Percentiles rank a stretch among this genome's conserved stretches.
Evolutionary conservation across 2,113 vertebrate species (phyloP).

Genomic region (Pongo pygmaeus): DNA sequence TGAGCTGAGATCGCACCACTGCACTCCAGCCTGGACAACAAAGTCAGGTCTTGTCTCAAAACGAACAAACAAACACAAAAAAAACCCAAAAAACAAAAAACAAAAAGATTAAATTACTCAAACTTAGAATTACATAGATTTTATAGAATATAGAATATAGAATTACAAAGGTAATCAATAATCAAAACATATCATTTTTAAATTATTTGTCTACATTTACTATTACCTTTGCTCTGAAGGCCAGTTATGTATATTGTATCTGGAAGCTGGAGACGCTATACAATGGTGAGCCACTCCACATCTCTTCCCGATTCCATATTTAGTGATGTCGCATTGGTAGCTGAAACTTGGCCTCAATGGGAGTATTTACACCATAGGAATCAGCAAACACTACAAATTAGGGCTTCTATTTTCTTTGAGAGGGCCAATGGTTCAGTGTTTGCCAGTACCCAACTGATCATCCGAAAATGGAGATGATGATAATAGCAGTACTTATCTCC

Average conservation of each 20-base stretch:
- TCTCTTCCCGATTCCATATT: no score
- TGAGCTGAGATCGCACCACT: no score
- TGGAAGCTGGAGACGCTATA: accelerated
- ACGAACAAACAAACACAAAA: no score
- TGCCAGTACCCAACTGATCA: not conserved
- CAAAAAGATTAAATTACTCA: not conserved
- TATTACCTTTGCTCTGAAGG: not conserved
- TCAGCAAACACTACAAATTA: no score
- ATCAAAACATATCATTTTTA: not conserved
- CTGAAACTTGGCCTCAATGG: accelerated
- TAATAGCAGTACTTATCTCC: accelerated
- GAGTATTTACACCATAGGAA: not conserved
- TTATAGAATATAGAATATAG: not conserved
- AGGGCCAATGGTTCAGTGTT: not conserved
- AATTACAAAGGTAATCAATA: not conserved
- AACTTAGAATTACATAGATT: not conserved
- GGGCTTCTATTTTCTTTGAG: not conserved
- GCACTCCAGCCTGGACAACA: no score
- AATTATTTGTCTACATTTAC: not conserved
- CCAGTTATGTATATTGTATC: accelerated
- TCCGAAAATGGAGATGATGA: not conserved
- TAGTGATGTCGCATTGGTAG: accelerated
- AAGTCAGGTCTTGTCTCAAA: no score
- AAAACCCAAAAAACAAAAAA: no score
- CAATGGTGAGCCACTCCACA: accelerated